Conservation (phyloP, 2,888 invertebrate genomes). For the Branchipolynoe longqiensis region DNA sequence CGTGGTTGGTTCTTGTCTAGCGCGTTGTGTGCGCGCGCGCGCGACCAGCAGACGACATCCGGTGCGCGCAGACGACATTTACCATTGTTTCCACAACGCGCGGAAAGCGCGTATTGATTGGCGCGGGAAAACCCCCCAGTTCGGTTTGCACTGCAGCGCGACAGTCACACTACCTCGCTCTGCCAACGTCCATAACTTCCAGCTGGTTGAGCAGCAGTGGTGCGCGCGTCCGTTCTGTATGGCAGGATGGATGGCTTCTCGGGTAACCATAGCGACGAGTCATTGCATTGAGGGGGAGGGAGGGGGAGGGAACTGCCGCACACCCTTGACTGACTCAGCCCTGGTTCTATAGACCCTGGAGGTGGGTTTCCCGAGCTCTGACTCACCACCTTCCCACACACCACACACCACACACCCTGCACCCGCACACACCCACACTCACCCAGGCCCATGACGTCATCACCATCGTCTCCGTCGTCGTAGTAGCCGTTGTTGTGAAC, state of each 20-base stretch:
- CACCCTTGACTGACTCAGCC: background rate
- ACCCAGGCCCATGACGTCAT: background rate
- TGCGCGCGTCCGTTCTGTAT: background rate
- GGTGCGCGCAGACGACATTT: background rate
- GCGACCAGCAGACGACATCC: too few relatives aligned
- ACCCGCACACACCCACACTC: too few relatives aligned
- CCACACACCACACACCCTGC: too few relatives aligned
- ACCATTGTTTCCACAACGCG: background rate
- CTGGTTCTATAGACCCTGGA: background rate
- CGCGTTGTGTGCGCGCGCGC: too few relatives aligned
- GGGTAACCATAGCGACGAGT: background rate
- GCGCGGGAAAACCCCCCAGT: background rate
- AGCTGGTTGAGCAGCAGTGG: too few relatives aligned
- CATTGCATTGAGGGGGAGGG: background rate
- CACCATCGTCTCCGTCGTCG: background rate
- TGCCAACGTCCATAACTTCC: background rate
- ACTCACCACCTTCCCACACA: background rate
- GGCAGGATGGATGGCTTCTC: background rate
- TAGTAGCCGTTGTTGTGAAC: background rate
- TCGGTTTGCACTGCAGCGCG: background rate
- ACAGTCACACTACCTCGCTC: background rate
- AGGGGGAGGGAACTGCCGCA: too few relatives aligned
- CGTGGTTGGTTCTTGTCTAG: too few relatives aligned
- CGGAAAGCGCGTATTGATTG: background rate
- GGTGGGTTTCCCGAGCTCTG: background rate